phyloP scores from a whole-genome alignment of 2,113 vertebrate species.

The Buteo buteo region DNA sequence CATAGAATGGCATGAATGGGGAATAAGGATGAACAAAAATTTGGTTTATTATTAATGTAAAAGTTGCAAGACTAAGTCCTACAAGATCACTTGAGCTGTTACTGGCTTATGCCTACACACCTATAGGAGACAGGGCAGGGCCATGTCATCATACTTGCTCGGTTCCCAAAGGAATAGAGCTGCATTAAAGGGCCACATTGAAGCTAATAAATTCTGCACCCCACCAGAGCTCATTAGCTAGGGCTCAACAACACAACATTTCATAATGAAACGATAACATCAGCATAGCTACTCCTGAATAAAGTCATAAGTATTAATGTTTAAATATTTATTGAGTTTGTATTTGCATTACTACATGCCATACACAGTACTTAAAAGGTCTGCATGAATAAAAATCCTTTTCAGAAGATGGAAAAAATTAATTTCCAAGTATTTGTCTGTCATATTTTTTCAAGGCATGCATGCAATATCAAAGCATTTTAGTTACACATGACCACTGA shows the following conservation, averaged over 20 bases:
- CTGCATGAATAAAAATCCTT: background rate
- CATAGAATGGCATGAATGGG: background rate
- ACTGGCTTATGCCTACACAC: background rate
- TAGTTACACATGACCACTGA: background rate
- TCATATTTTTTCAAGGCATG: background rate
- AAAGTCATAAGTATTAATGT: background rate
- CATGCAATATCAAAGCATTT: background rate
- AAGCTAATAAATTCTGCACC: background rate
- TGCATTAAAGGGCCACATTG: background rate
- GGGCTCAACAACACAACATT: background rate
- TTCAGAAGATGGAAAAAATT: background rate
- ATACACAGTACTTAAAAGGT: background rate
- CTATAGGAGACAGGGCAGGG: background rate
- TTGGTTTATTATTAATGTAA: background rate
- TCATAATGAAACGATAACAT: background rate
- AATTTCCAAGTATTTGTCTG: background rate
- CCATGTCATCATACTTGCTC: background rate
- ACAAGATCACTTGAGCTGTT: background rate
- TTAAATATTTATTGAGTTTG: background rate
- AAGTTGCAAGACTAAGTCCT: background rate
- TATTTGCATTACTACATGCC: background rate
- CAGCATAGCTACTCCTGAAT: background rate
- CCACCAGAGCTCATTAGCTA: background rate
- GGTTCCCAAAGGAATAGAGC: background rate
- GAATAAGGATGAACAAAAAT: background rate